Percentiles rank a stretch among this genome's conserved stretches.
These are phyloP conservation scores for Diarsia rubi DNA, from an alignment of 2,888 invertebrate species.

Conservation along the genomic window DNA sequence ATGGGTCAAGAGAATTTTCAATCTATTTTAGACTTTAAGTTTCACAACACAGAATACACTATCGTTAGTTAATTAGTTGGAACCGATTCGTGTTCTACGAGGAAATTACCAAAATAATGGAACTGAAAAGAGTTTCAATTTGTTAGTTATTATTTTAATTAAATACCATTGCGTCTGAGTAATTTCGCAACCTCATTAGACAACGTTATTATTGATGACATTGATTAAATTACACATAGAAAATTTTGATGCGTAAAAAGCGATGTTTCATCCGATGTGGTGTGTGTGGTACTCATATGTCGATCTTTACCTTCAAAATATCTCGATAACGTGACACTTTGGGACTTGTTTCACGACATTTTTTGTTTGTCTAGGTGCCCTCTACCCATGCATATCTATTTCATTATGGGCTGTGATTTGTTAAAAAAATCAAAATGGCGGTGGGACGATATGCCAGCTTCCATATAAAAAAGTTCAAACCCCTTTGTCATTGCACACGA, in stretches of 20 bases:
- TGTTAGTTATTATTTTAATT: neutral
- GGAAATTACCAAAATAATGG: neutral
- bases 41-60: neutral
- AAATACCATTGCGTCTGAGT: neutral
- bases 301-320: no score
- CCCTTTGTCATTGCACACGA: neutral
- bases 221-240: neutral
- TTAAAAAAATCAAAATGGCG: no score
- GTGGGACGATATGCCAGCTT: no score
- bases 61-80: neutral
- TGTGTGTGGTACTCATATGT: no score
- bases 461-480: no score
- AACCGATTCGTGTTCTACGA: neutral
- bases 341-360: no score
- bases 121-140: neutral
- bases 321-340: no score
- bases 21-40: constrained; percentile 3
- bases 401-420: no score
- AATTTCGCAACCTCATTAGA: neutral
- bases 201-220: neutral
- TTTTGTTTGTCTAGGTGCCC: no score
- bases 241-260: neutral
- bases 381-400: no score
- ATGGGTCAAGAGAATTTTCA: neutral
- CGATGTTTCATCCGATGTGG: no score